Conservation (phyloP, 30 jellyfish, hydroid and myxozoan genomes). For the Aurelia aurita complex sp. Pacific region DNA sequence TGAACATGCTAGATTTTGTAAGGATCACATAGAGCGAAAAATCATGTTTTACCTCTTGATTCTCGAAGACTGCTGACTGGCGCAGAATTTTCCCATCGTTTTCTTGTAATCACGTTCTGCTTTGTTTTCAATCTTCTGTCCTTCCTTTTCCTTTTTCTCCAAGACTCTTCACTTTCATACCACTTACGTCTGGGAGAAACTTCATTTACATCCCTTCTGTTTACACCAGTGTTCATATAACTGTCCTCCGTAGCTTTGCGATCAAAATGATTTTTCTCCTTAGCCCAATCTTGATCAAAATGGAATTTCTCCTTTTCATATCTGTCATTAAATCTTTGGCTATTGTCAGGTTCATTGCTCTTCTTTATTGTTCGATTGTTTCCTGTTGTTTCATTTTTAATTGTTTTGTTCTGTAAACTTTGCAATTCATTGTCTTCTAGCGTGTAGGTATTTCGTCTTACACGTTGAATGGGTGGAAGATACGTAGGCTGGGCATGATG, state of each 20-base stretch:
- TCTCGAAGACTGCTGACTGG: slow-evolving; percentile 19
- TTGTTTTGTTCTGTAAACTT: not conserved
- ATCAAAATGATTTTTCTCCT: not conserved
- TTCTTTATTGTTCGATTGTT: not conserved
- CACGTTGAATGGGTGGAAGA: slow-evolving; percentile 31
- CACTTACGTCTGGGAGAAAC: slow-evolving; percentile 35
- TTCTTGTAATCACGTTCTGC: not conserved
- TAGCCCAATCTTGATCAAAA: not conserved
- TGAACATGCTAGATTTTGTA: too few relatives aligned
- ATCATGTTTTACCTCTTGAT: not conserved
- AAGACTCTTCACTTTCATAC: slow-evolving; percentile 31
- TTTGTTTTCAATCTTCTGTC: not conserved
- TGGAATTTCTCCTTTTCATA: not conserved
- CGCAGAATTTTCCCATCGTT: slow-evolving; percentile 27
- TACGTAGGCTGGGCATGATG: slow-evolving; percentile 49
- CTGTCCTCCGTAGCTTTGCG: not conserved
- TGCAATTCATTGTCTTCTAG: slow-evolving; percentile 6
- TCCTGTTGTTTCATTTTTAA: not conserved
- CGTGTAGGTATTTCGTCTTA: slow-evolving; percentile 33
- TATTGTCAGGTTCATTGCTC: not conserved
- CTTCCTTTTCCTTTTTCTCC: slow-evolving; percentile 33
- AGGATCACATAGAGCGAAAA: too few relatives aligned
- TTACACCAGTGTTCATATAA: not conserved
- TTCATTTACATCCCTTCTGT: not conserved
- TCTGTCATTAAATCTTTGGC: not conserved